Evolutionary conservation across 2,888 invertebrate species (phyloP), one percentile per base, ranked within the genome.

Genomic region (Actias luna): DNA sequence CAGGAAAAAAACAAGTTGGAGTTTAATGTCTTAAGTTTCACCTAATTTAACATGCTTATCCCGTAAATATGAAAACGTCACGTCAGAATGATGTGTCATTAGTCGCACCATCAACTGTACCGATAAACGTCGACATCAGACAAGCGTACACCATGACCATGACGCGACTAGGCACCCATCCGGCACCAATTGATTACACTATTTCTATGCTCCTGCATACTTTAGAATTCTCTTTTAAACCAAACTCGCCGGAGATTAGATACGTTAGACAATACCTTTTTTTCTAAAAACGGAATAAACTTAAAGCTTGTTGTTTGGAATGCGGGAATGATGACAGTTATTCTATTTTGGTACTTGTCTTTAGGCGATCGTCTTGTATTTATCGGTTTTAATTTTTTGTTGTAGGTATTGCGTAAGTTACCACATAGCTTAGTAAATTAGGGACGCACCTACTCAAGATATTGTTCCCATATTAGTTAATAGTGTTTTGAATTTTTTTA

Each of bases 171-270:
- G 80, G 82, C 84, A 80, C 77, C 80, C 83, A 80, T 73, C 84
- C 88, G 81, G 67, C 80, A 70, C 85, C 73, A 87, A 91, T 90
- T 83, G 85, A 90, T 92, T 89, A 75, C 67, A 66, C 67, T 71
- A 76, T 77, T 83, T 86, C 87, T 85, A 87, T 82, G 88, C 83
- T 77, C 74, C 81, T 78, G 83, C 82, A 83, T 86, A 82, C 79
- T 83, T 80, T 71, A 65, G 69, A 74, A 76, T 77, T 72, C 18
- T 50, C 25, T 70, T 80, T 79, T 78, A 77, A 72, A 52, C 42
- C 1, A 27, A 25, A 46, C 18, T 63, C 52, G 60, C 58, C 64
- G 61, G 59, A 61, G 50, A 27, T 31, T n/a, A 62, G 33, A 25
- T 42, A 63, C 33, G 25, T 50, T 12, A 25, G 46, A 50, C 46